Conservation (phyloP, 1,140 invertebrate species). For the Drosophila nannoptera region DNA sequence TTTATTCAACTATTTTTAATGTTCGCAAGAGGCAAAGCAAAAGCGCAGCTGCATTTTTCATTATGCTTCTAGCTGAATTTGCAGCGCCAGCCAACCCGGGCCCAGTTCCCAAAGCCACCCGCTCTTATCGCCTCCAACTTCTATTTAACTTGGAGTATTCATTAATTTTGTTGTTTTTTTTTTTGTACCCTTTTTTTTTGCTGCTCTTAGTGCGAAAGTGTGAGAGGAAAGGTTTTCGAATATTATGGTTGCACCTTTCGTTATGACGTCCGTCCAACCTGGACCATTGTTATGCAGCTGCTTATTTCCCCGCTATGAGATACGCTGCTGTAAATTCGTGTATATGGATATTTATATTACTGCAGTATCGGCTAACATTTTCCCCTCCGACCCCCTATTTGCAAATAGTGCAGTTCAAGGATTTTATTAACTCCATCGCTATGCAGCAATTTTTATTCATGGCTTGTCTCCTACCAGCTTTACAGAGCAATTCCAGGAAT, state of each 20-base stretch:
- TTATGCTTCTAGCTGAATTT: conserved; percentile 54
- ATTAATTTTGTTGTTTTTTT: conserved; percentile 47
- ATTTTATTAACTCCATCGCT: too few species aligned
- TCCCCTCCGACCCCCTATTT: too few species aligned
- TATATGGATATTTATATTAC: too few species aligned
- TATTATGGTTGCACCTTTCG: conserved; percentile 23
- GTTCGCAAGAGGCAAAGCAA: conserved; percentile 41
- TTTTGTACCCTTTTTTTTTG: conserved; percentile 14
- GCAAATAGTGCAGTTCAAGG: too few species aligned
- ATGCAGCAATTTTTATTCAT: too few species aligned
- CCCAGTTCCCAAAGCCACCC: not conserved
- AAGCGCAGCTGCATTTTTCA: conserved; percentile 58
- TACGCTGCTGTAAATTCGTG: too few species aligned
- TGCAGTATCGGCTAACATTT: too few species aligned
- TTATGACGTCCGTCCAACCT: not conserved
- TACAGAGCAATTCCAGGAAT: too few species aligned
- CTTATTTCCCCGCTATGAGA: not conserved
- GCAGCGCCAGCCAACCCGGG: conserved; percentile 20
- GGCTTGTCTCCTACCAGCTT: too few species aligned
- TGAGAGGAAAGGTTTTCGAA: conserved; percentile 7
- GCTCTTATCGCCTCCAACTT: conserved; percentile 29
- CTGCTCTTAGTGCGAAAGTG: conserved; percentile 12
- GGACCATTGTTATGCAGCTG: conserved; percentile 2
- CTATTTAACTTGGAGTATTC: conserved; percentile 38
- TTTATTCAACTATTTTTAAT: conserved; percentile 61